Base-by-base conservation (phyloP, 2,888 invertebrate species). In the Eristalis tenax region DNA sequence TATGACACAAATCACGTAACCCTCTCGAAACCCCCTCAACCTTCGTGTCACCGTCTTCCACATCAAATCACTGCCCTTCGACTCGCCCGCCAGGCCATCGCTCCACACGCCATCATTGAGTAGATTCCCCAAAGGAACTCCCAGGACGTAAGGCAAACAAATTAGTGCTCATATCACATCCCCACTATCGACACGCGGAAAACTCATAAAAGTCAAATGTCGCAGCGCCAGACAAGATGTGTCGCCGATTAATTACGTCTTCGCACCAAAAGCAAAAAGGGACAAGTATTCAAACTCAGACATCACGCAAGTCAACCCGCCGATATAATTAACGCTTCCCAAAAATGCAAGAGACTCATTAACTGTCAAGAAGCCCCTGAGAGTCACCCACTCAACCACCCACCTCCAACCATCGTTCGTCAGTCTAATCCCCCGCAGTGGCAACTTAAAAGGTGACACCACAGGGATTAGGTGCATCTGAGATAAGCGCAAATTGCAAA, bases 341-440 rank as follows among this genome's bases (percentile, higher is more conserved):
- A 71, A 75, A 87, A 87, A 87, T 87, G 87, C 87, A 87, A 87
- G 80, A 87, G 87, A 87, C 87, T 87, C 87, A 87, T 87, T 83
- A 87, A 87, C 66, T 78, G 74, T 68, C 82, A 81, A 73, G 78
- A 63, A 43, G 43, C 10, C 23, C 56, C 32, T 10, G 8, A 1
- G 32, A 32, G 8, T 32, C 32, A n/a, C n/a, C n/a, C n/a, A n/a
- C n/a, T 4, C 1, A 4, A 32, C 50, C 56, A 13, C 4, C 23
- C 56, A 5, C 15, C 13, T 35, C 73, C 65, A 74, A 65, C 70
- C 76, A 61, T 63, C 38, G 35, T 22, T 22, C 4, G 10, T 40
- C 43, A 68, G 71, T 57, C 57, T 57, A 66, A 78, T 57, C 8
- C 64, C 80, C 43, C 75, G 75, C 63, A 73, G 50, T 76, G 79